phyloP scores from a whole-genome alignment of 1,140 invertebrate genomes.

The Drosophila truncata region DNA sequence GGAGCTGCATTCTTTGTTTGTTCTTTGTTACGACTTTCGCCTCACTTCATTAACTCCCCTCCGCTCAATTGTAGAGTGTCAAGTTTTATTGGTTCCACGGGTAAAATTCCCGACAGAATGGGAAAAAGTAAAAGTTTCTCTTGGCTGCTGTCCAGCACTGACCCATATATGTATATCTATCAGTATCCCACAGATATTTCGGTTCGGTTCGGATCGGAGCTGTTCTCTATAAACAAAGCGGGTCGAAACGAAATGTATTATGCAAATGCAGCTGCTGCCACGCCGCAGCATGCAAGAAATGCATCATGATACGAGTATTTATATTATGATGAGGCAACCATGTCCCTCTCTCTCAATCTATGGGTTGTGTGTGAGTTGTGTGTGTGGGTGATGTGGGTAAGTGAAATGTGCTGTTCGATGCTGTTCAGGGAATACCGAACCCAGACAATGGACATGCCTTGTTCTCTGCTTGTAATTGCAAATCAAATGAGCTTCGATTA shows the following conservation, averaged over 20 bases:
- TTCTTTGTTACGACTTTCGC: conserved; percentile 79
- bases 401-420: conserved; percentile 34
- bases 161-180: conserved; percentile 51
- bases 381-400: conserved; percentile 39
- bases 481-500: conserved; percentile 41
- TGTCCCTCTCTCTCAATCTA: not conserved
- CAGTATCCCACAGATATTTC: conserved; percentile 47
- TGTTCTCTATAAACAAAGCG: conserved; percentile 43
- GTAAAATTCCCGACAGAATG: conserved; percentile 25
- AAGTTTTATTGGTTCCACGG: conserved; percentile 73
- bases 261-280: conserved; percentile 74
- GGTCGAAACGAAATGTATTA: conserved; percentile 59
- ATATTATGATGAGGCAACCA: conserved; percentile 48
- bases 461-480: conserved; percentile 38
- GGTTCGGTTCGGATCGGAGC: not conserved
- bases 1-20: conserved; percentile 68
- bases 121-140: conserved; percentile 52
- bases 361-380: not conserved
- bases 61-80: conserved; percentile 64
- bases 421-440: conserved; percentile 12
- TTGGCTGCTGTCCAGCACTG: conserved; percentile 62
- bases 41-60: conserved; percentile 52
- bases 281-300: conserved; percentile 37
- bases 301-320: conserved; percentile 52
- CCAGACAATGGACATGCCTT: conserved; percentile 41